phyloP scores from a whole-genome alignment of 2,888 invertebrate genomes.

The Leptinotarsa juncta region DNA sequence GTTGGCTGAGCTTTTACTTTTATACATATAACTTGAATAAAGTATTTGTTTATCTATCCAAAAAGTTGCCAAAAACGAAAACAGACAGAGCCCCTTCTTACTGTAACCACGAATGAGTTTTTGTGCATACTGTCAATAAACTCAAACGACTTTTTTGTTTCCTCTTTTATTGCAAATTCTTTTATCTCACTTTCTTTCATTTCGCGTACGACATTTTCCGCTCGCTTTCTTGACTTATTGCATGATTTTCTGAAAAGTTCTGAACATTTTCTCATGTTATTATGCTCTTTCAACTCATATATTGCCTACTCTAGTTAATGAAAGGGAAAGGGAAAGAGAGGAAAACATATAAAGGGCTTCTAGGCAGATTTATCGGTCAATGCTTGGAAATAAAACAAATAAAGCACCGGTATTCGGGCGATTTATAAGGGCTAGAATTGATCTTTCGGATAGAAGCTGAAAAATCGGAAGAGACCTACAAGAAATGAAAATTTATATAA shows the following conservation, averaged over 20 bases:
- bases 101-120: slow-evolving; percentile 4
- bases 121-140: background rate
- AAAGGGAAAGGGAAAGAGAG: slow-evolving; percentile 36
- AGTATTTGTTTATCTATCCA: background rate
- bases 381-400: slow-evolving; percentile 39
- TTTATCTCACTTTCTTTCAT: slow-evolving; percentile 16
- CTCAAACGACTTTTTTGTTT: slow-evolving; percentile 5
- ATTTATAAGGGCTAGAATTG: slow-evolving; percentile 38
- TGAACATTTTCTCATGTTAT: slow-evolving; percentile 31
- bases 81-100: background rate
- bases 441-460: slow-evolving; percentile 34
- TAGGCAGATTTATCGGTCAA: slow-evolving; percentile 36
- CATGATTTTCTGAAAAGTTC: slow-evolving; percentile 29
- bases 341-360: slow-evolving; percentile 39
- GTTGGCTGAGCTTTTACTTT: no score
- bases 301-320: slow-evolving; percentile 41
- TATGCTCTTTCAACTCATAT: slow-evolving; percentile 29
- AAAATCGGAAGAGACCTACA: slow-evolving; percentile 24
- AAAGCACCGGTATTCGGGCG: slow-evolving; percentile 35
- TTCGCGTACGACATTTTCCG: background rate
- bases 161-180: slow-evolving; percentile 2
- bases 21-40: background rate
- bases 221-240: slow-evolving; percentile 22
- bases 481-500: slow-evolving; percentile 37
- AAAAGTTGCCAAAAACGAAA: background rate